Evolutionary conservation across 2,113 vertebrate species (phyloP), one percentile per base, ranked within the genome.

Genomic region (Colossoma macropomum): DNA sequence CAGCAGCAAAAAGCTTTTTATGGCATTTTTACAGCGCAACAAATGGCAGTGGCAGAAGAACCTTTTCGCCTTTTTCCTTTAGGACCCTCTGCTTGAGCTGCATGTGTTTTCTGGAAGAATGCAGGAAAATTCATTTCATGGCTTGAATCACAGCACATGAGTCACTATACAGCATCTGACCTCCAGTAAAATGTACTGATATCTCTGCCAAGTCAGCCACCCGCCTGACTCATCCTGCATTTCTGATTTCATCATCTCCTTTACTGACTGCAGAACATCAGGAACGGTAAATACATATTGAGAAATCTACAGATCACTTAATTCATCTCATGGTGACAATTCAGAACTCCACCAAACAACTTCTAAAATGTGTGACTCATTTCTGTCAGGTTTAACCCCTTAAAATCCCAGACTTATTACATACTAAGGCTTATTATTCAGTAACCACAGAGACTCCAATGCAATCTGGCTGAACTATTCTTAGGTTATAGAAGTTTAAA

Each of bases 81-180:
- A 59, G 54, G 21, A 59, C 21, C 54, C 23, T 59, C 19, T n/a
- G 54, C 21, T 59, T n/a, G 21, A 17, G 21, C 54, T n/a, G 54
- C 21, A 1, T n/a, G 21, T 59, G 30, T 10, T 32, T 68, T 69
- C 52, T 56, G 52, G 21, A 66, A 74, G 50, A 59, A 75, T 34
- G 65, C 38, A 15, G 48, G 34, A 45, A 41, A 13, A 70, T 70
- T 17, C 4, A 56, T 75, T 16, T 23, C 21, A 27, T 21, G 74
- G 45, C 52, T 28, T 41, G n/a, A 32, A 30, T 84, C 65, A 76
- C 16, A 76, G n/a, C n/a, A 45, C 56, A 81, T 52, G 30, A 77
- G 66, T 85, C 75, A 70, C 54, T 56, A 23, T 68, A 80, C 71
- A 69, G 30, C 59, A 52, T 69, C 65, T 77, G 71, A 75, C 41